phyloP scores from a whole-genome alignment of 2,113 vertebrate species.

The Cyanoderma ruficeps region DNA sequence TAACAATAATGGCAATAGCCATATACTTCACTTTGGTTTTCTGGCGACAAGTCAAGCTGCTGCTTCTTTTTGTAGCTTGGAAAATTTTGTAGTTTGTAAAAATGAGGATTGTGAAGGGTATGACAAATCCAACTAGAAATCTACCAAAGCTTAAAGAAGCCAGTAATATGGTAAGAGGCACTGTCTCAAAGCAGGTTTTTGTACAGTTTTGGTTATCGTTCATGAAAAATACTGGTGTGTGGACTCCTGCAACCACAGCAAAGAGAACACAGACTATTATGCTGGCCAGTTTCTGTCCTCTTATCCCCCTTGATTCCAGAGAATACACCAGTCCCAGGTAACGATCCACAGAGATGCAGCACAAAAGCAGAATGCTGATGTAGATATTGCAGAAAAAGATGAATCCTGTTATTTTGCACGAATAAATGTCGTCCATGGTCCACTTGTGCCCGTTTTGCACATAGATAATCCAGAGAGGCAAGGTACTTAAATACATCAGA shows the following conservation, averaged over 20 bases:
- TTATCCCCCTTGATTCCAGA: slow-evolving; percentile 75
- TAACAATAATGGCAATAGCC: slow-evolving; percentile 73
- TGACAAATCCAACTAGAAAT: slow-evolving; percentile 77
- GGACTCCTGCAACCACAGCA: slow-evolving; percentile 50
- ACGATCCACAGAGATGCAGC: slow-evolving; percentile 88
- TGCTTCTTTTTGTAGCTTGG: slow-evolving; percentile 48
- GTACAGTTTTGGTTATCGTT: fast-evolving
- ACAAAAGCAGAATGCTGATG: slow-evolving; percentile 87
- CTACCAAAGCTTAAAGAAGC: slow-evolving; percentile 73
- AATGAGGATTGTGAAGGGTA: slow-evolving; percentile 77
- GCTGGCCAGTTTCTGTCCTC: slow-evolving; percentile 48
- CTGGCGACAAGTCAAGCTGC: slow-evolving; percentile 37
- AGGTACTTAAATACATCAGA: slow-evolving; percentile 82
- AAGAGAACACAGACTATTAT: slow-evolving; percentile 39
- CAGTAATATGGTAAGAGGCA: neutral
- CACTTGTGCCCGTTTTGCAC: slow-evolving; percentile 68
- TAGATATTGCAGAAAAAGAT: slow-evolving; percentile 97
- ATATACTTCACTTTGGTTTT: slow-evolving; percentile 78
- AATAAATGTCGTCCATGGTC: slow-evolving; percentile 61
- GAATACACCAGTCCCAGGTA: slow-evolving; percentile 80
- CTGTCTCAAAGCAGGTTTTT: slow-evolving; percentile 80
- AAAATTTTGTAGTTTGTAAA: slow-evolving; percentile 80
- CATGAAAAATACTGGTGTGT: slow-evolving; percentile 74
- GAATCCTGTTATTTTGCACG: slow-evolving; percentile 81
- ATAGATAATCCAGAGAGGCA: slow-evolving; percentile 86